These are phyloP conservation scores for Otocyon megalotis DNA, from an alignment of 2,113 vertebrate genomes.

Conservation along the genomic window DNA sequence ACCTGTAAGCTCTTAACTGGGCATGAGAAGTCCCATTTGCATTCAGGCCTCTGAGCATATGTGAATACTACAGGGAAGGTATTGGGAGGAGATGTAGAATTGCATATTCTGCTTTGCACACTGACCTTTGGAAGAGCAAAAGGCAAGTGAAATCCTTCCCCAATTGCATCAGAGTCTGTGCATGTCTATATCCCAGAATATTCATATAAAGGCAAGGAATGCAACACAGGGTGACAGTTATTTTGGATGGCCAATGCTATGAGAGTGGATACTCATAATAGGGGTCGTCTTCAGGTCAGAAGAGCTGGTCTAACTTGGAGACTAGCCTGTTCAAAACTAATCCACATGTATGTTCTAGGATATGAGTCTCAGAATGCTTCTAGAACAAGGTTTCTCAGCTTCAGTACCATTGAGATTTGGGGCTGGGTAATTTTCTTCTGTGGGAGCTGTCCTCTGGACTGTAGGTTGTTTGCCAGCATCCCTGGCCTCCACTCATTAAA, in stretches of 20 bases:
- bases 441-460: background rate
- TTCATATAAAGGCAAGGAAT: background rate
- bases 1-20: background rate
- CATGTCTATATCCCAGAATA: background rate
- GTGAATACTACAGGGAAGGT: background rate
- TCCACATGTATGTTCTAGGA: background rate
- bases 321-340: background rate
- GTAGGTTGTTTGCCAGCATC: background rate
- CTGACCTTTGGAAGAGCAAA: background rate
- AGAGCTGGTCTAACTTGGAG: background rate
- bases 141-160: background rate
- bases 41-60: background rate
- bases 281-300: background rate
- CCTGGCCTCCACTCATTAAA: background rate
- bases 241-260: background rate
- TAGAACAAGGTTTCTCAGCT: background rate
- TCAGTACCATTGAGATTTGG: background rate
- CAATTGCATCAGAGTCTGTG: background rate
- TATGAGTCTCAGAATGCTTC: background rate
- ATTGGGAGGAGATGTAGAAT: background rate
- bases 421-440: accelerated
- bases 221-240: background rate
- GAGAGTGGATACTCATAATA: background rate
- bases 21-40: background rate
- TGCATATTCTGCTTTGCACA: background rate